Percentiles rank a stretch among this genome's conserved stretches.
These are phyloP conservation scores for Hippoglossus hippoglossus DNA, from an alignment of 2,797 vertebrate species.

Conservation along the genomic window DNA sequence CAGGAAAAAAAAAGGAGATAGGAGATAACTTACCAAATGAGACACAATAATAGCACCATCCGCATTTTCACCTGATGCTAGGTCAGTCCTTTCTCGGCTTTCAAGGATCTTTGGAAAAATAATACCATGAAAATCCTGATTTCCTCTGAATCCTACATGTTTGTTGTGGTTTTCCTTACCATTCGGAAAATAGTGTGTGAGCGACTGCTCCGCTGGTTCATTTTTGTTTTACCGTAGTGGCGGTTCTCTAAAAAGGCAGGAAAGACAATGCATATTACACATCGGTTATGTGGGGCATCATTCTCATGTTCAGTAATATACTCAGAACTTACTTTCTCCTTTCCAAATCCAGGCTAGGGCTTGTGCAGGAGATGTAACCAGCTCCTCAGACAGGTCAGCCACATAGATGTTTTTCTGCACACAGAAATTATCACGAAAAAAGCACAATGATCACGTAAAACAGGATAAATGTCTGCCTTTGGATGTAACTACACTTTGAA, in stretches of 20 bases:
- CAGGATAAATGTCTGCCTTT: neutral
- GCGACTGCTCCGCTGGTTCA: slow-evolving; percentile 96
- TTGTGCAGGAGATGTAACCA: slow-evolving; percentile 90
- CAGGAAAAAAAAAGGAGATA: neutral
- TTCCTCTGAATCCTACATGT: neutral
- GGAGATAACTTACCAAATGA: slow-evolving; percentile 87
- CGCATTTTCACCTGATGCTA: slow-evolving; percentile 84
- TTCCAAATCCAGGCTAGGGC: slow-evolving; percentile 92
- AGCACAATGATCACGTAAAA: neutral
- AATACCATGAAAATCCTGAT: slow-evolving; percentile 2
- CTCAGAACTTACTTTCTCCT: slow-evolving; percentile 91
- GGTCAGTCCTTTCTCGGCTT: slow-evolving; percentile 90
- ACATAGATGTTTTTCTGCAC: slow-evolving; percentile 93
- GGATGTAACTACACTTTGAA: too few relatives aligned
- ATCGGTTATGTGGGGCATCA: rapidly evolving
- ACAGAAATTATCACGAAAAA: neutral
- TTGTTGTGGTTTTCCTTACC: slow-evolving; percentile 79
- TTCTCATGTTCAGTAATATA: neutral
- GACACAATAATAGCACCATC: slow-evolving; percentile 96
- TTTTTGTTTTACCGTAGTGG: slow-evolving; percentile 95
- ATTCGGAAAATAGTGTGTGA: slow-evolving; percentile 98
- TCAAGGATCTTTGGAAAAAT: slow-evolving; percentile 89
- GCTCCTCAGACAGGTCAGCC: slow-evolving; percentile 92
- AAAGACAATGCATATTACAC: neutral
- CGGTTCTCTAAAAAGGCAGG: slow-evolving; percentile 87